Conservation (phyloP, 2,888 invertebrate genomes). For the Dasysyrphus tricinctus region DNA sequence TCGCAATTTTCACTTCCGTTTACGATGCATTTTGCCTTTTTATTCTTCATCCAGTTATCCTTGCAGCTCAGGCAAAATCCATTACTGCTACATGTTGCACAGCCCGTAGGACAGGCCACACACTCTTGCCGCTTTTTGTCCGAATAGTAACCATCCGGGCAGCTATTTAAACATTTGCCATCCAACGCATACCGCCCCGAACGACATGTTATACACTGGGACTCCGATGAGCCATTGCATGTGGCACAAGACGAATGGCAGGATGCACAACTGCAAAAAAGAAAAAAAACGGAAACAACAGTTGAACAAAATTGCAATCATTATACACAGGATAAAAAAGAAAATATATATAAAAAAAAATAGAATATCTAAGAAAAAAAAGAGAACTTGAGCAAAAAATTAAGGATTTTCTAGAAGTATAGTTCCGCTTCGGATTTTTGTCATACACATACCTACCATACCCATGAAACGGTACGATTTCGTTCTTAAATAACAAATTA, state of each 20-base stretch:
- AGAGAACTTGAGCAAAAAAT: constrained; percentile 23
- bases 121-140: constrained; percentile 92
- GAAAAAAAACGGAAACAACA: constrained; percentile 57
- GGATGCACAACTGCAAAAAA: constrained; percentile 87
- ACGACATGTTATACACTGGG: constrained; percentile 92
- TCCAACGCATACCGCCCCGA: constrained; percentile 88
- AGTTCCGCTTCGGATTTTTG: constrained; percentile 39
- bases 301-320: constrained; percentile 69
- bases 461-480: not conserved
- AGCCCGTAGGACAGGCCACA: constrained; percentile 90
- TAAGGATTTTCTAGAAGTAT: constrained; percentile 22
- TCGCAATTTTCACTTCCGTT: constrained; percentile 89
- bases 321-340: constrained; percentile 62
- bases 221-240: constrained; percentile 90
- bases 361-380: not conserved
- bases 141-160: constrained; percentile 90
- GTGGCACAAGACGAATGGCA: constrained; percentile 92
- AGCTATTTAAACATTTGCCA: constrained; percentile 89
- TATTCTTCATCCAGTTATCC: constrained; percentile 89
- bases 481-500: constrained; percentile 26
- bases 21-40: constrained; percentile 90
- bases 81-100: constrained; percentile 89
- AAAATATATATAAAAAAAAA: constrained; percentile 51
- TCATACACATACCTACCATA: constrained; percentile 3
- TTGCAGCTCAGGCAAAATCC: constrained; percentile 90